Base-by-base conservation (phyloP, 2,113 vertebrate genomes). In the Saccopteryx bilineata region DNA sequence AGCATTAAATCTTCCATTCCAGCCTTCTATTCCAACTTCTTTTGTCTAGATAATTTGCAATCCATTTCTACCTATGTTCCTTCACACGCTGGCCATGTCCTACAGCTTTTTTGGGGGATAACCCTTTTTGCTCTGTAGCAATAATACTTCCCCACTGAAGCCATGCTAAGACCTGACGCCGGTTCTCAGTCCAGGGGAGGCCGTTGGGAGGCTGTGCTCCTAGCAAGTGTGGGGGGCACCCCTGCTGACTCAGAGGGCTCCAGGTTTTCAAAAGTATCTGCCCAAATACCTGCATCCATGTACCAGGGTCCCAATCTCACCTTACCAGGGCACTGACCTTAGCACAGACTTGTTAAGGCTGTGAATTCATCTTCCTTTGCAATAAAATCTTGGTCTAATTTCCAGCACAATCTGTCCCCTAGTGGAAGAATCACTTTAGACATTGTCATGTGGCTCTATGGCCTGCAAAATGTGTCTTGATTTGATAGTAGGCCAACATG, bases 381-480 rank as follows among this genome's bases (percentile, higher is more conserved):
- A 90, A 96, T 95, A 71, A 97, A 68, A 91, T 72, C 28, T 90
- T 85, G 61, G 24, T 72, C 85, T 96, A 74, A 95, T 82, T 93
- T 97, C 92, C 56, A 95, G 89, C 78, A 78, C 86, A 96, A 54
- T 88, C 61, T 90, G 33, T 91, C 72, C 80, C 81, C 52, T 68
- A 69, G 79, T 68, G 95, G 52, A 72, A 86, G 24, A 14, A 12
- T 66, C 69, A 56, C 52, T 79, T 93, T 86, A 88, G 92, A 88
- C 66, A 72, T 23, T 46, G 66, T 76, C 56, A 39, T 82, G 76
- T 68, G 68, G 81, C 50, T 52, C 50, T 39, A 28, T 92, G 91
- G 86, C 68, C 69, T 96, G 95, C 72, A 63, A 66, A 78, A 5
- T 82, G 61, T 89, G 50, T 74, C 91, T 84, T 80, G 94, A 97